Percentiles rank a stretch among this genome's conserved stretches.
These are phyloP conservation scores for Mola mola DNA, from an alignment of 2,113 vertebrate genomes.

Conservation along the genomic window DNA sequence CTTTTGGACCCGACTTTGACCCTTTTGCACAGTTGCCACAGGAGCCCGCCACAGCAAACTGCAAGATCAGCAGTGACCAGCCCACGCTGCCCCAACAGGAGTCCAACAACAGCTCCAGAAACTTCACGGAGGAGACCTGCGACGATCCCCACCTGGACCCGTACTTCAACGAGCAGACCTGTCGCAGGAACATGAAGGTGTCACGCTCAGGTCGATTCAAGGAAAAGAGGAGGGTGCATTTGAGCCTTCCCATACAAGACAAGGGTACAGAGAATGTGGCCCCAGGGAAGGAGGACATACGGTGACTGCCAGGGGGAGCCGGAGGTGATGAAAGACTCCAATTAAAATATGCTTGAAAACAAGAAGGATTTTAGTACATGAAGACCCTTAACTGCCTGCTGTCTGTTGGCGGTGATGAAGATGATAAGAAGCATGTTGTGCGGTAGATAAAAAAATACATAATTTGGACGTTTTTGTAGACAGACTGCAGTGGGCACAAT, in stretches of 20 bases:
- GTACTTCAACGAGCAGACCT: slow-evolving; percentile 80
- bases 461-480: slow-evolving; percentile 18
- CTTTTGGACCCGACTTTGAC: slow-evolving; percentile 58
- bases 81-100: slow-evolving; percentile 39
- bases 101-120: slow-evolving; percentile 51
- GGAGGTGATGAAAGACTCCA: slow-evolving; percentile 33
- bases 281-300: slow-evolving; percentile 45
- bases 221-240: slow-evolving; percentile 86
- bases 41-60: not conserved
- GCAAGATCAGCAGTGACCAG: slow-evolving; percentile 16
- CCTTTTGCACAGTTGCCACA: slow-evolving; percentile 53
- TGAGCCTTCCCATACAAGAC: slow-evolving; percentile 82
- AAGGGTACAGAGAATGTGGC: slow-evolving; percentile 77
- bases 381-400: slow-evolving; percentile 35
- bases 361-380: slow-evolving; percentile 12
- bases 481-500: slow-evolving; percentile 8
- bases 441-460: slow-evolving; percentile 2
- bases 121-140: slow-evolving; percentile 62
- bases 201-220: slow-evolving; percentile 95
- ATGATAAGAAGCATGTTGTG: slow-evolving; percentile 7
- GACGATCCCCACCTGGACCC: slow-evolving; percentile 78
- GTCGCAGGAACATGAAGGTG: slow-evolving; percentile 88
- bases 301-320: slow-evolving; percentile 31
- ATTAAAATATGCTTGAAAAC: slow-evolving; percentile 27
- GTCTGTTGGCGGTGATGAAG: slow-evolving; percentile 28